Conservation (phyloP, 1,140 invertebrate species). For the Arctopsyche grandis region DNA sequence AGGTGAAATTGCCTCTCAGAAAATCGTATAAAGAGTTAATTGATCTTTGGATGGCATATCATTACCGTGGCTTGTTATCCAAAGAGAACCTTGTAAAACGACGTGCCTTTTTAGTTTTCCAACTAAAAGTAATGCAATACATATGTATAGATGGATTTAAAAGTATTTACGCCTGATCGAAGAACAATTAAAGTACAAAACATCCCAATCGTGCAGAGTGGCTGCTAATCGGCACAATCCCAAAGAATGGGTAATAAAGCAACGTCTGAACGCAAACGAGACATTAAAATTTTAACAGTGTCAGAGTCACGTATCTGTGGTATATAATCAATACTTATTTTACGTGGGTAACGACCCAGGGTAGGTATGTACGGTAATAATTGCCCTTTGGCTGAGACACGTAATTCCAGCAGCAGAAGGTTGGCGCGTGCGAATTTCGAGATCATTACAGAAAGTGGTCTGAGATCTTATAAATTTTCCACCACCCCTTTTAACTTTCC, state of each 20-base stretch:
- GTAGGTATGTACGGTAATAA: no score
- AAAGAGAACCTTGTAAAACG: no score
- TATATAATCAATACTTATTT: slow-evolving; percentile 25
- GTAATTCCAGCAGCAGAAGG: not conserved
- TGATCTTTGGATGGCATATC: no score
- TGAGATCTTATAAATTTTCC: slow-evolving; percentile 47
- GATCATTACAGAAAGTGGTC: slow-evolving; percentile 50
- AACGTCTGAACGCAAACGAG: not conserved
- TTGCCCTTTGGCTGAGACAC: not conserved
- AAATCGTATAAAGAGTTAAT: no score
- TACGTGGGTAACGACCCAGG: no score
- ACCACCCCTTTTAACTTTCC: not conserved
- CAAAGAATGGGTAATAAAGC: slow-evolving; percentile 6
- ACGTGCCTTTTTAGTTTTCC: no score
- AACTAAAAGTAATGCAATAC: no score
- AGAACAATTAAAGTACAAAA: not conserved
- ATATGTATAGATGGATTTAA: no score
- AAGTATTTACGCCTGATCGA: no score
- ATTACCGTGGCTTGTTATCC: no score
- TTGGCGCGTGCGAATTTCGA: slow-evolving; percentile 34
- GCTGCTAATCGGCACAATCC: not conserved
- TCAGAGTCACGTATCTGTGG: slow-evolving; percentile 7
- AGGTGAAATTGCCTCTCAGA: no score
- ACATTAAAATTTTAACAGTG: not conserved
- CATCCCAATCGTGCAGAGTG: not conserved